These are phyloP conservation scores for Sinella curviseta DNA, from an alignment of 1,140 invertebrate species.

Conservation along the genomic window DNA sequence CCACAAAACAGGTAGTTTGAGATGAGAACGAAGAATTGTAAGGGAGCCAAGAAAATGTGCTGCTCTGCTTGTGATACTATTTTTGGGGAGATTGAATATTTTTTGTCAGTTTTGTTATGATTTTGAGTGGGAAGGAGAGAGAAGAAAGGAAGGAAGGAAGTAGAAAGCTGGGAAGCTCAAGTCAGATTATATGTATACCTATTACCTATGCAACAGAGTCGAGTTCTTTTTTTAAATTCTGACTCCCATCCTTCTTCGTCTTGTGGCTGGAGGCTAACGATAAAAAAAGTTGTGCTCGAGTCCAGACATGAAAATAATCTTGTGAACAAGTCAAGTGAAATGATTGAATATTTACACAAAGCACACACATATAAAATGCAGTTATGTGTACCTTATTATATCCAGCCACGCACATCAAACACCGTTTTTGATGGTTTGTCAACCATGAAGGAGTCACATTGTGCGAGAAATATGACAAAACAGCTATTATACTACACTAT, in stretches of 20 bases:
- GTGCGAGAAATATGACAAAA: too few species aligned
- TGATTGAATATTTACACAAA: constrained; percentile 16
- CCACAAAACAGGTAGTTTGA: background rate
- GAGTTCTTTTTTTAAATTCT: background rate
- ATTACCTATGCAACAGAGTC: background rate
- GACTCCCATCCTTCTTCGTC: too few species aligned
- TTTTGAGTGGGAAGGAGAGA: too few species aligned
- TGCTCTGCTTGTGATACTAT: background rate
- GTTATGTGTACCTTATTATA: background rate
- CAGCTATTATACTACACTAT: too few species aligned
- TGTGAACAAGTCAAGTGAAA: background rate
- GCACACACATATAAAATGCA: background rate
- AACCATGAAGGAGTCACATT: too few species aligned
- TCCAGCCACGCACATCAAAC: too few species aligned
- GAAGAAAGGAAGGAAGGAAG: too few species aligned
- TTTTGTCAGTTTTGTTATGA: too few species aligned
- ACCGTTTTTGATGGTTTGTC: too few species aligned
- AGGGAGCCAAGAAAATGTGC: background rate
- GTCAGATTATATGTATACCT: background rate
- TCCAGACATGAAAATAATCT: background rate
- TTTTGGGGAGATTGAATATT: too few species aligned
- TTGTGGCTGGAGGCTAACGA: background rate
- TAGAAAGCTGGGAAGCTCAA: too few species aligned
- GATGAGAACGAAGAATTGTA: background rate
- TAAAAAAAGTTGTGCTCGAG: background rate